These are phyloP conservation scores for Coilia nasus DNA, from an alignment of 2,797 vertebrate species.

Conservation along the genomic window DNA sequence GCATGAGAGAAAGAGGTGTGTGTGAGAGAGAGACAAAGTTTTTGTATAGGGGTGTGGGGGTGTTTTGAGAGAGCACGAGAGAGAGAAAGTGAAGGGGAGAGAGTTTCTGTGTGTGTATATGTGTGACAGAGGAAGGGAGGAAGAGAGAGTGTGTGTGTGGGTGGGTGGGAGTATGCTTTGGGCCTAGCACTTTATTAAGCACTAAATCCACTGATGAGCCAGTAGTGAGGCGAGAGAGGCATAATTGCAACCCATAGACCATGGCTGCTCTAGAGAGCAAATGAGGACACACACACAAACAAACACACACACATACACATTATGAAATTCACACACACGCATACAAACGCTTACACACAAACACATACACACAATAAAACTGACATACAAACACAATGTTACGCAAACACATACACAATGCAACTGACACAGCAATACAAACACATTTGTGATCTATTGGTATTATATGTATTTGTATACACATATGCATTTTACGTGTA, in stretches of 20 bases:
- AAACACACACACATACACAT: not conserved
- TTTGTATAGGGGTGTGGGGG: too few species aligned
- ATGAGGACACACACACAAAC: not conserved
- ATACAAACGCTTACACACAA: not conserved
- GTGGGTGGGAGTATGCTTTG: not conserved
- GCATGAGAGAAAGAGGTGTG: too few species aligned
- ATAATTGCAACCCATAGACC: not conserved
- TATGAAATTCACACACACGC: conserved; percentile 4
- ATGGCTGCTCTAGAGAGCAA: not conserved
- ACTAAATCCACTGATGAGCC: conserved; percentile 14
- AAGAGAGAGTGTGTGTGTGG: conserved; percentile 17
- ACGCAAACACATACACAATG: not conserved
- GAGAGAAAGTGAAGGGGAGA: too few species aligned
- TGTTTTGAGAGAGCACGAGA: too few species aligned
- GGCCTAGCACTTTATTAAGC: not conserved
- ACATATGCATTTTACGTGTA: too few species aligned
- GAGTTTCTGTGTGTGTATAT: too few species aligned
- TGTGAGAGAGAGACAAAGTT: too few species aligned
- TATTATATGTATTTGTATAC: too few species aligned
- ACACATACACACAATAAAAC: not conserved
- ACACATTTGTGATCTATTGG: too few species aligned
- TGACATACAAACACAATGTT: not conserved
- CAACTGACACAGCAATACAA: too few species aligned
- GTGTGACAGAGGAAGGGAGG: conserved; percentile 34
- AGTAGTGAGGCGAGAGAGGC: not conserved